These are phyloP conservation scores for Spondyliosoma cantharus DNA, from an alignment of 2,797 vertebrate genomes.

Conservation along the genomic window DNA sequence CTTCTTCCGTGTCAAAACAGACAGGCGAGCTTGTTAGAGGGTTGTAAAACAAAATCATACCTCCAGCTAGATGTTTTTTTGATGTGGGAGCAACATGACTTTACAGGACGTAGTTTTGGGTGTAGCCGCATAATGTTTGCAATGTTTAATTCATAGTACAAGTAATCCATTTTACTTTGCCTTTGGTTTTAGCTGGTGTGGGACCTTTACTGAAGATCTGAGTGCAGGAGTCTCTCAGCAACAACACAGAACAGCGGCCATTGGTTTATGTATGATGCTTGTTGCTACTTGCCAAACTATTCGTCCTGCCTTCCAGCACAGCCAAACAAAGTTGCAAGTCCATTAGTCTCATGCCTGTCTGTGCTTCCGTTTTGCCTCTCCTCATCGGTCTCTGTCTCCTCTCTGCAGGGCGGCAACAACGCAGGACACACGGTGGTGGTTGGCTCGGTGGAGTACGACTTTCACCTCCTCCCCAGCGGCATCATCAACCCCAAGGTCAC, in stretches of 20 bases:
- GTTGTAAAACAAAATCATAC: neutral
- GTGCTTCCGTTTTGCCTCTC: conserved; percentile 23
- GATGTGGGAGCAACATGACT: neutral
- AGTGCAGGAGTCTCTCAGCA: conserved; percentile 40
- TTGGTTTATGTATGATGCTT: conserved; percentile 34
- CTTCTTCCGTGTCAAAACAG: neutral
- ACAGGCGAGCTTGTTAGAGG: too few species aligned
- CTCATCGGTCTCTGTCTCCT: conserved; percentile 31
- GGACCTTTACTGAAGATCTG: conserved; percentile 19
- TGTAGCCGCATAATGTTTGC: too few species aligned
- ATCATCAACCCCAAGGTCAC: conserved; percentile 98
- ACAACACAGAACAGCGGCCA: conserved; percentile 4
- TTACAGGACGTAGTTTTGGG: neutral
- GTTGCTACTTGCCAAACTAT: conserved; percentile 64
- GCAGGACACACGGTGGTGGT: conserved; percentile 99
- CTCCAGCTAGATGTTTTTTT: neutral
- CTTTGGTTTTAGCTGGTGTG: conserved; percentile 23
- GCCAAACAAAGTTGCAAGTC: conserved; percentile 40
- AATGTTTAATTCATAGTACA: neutral
- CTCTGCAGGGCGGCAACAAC: conserved; percentile 94
- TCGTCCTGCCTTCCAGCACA: conserved; percentile 25
- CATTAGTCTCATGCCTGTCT: conserved; percentile 6
- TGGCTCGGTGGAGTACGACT: conserved; percentile 97
- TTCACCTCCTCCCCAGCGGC: conserved; percentile 98
- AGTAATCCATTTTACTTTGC: neutral